Base-by-base conservation (phyloP, 2,113 vertebrate genomes). In the Aplodontia rufa region DNA sequence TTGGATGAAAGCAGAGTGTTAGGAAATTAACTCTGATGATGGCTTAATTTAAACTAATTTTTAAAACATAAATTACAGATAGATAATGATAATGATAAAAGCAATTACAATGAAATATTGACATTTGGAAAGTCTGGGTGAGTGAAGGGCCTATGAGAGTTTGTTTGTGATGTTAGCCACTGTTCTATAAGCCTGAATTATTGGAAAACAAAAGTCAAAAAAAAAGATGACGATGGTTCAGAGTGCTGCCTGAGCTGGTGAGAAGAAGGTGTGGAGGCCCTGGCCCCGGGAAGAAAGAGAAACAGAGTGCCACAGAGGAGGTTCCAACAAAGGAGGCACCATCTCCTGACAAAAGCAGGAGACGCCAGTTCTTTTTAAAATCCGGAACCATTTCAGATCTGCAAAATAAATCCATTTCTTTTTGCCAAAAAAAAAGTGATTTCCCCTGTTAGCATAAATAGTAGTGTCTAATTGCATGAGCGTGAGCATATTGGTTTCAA, bases 291-390 rank as follows among this genome's bases (percentile, higher is more conserved):
- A 42, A 35, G n/a, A 47, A 3, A 1, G 22, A 81, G 22, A 3
- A 11, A 42, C 5, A 0, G n/a, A 42, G n/a, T 0, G 0, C 4
- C n/a, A 9, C 16, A 1, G 0, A 9, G 22, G 47, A 10, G 9
- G 14, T 78, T 88, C 32, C 49, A 14, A 87, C 24, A 69, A 62
- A 72, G 4, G 10, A 74, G 58, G 26, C 47, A 14, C 78, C 11
- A 1, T 62, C 42, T 88, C 66, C 69, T 74, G 49, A 62, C 14
- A 68, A n/a, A 62, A 19, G 28, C 1, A 35, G 87, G 42, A 86
- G 35, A 45, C 30, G 26, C 8, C 10, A 30, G 26, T 62, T 58
- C 37, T 42, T 90, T 82, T n/a, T 20, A 8, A 74, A 76, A 97
- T 66, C n/a, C 81, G 30, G 35, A 95, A 84, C 9, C 47, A 47